phyloP scores from a whole-genome alignment of 2,113 vertebrate genomes.

The Microtus pennsylvanicus region DNA sequence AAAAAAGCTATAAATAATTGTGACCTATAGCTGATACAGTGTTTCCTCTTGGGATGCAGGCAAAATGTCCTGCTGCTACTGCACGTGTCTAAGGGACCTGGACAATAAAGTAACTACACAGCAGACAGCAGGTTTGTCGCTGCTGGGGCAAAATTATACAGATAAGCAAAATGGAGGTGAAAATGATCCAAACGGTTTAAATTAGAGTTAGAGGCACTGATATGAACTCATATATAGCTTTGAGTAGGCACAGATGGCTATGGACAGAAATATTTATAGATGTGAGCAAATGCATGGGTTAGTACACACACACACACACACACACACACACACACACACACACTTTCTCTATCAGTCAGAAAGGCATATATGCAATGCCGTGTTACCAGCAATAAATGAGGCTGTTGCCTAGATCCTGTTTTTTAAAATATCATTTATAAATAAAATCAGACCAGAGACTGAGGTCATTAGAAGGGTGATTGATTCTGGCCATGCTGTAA shows the following conservation, averaged over 20 bases:
- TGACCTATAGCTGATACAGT: background rate
- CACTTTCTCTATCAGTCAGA: background rate
- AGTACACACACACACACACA: background rate
- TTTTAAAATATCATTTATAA: slow-evolving; percentile 6
- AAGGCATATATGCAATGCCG: background rate
- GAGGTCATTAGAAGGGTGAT: background rate
- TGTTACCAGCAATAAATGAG: background rate
- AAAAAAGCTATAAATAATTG: background rate
- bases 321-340: background rate
- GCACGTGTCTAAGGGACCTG: background rate
- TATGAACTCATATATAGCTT: background rate
- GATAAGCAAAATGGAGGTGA: background rate
- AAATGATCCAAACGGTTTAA: background rate
- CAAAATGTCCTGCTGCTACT: background rate
- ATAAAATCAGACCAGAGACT: background rate
- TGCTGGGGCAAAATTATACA: background rate
- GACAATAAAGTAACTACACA: background rate
- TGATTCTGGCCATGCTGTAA: background rate
- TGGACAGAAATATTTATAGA: background rate
- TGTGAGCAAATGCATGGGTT: background rate
- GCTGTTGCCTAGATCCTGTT: background rate
- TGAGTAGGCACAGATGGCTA: background rate
- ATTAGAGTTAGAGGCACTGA: background rate
- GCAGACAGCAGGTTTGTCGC: background rate
- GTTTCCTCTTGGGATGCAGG: background rate